These are phyloP conservation scores for Nasonia giraulti DNA, from an alignment of 1,140 invertebrate genomes.

Conservation along the genomic window DNA sequence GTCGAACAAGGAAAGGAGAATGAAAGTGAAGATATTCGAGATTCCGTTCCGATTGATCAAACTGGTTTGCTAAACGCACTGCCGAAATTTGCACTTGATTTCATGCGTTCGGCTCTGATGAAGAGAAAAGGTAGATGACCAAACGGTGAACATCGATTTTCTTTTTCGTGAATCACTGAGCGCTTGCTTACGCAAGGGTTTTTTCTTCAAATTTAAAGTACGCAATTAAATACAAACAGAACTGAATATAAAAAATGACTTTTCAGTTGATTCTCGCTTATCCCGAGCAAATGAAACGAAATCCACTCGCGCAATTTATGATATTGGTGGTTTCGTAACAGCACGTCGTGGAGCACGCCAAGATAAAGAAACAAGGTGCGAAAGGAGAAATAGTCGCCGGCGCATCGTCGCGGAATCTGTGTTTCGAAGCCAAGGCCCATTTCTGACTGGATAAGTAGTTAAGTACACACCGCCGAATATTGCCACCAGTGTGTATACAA, in stretches of 20 bases:
- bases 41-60: conserved; percentile 25
- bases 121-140: neutral
- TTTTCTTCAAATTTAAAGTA: no score
- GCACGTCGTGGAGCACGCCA: conserved; percentile 23
- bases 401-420: conserved; percentile 60
- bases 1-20: conserved; percentile 23
- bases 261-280: no score
- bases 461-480: conserved; percentile 61
- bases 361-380: conserved; percentile 53
- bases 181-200: no score
- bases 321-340: conserved; percentile 15
- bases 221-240: no score
- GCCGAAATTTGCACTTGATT: conserved; percentile 23
- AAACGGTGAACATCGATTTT: neutral
- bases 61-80: conserved; percentile 30
- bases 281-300: neutral
- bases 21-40: conserved; percentile 29
- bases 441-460: conserved; percentile 43
- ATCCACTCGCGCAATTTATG: neutral
- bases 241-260: no score
- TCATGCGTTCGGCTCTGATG: neutral
- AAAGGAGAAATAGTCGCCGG: conserved; percentile 48
- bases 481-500: conserved; percentile 53
- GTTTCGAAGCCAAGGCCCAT: conserved; percentile 68
- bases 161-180: neutral